phyloP scores from a whole-genome alignment of 2,113 vertebrate genomes.

The Carassius auratus region DNA sequence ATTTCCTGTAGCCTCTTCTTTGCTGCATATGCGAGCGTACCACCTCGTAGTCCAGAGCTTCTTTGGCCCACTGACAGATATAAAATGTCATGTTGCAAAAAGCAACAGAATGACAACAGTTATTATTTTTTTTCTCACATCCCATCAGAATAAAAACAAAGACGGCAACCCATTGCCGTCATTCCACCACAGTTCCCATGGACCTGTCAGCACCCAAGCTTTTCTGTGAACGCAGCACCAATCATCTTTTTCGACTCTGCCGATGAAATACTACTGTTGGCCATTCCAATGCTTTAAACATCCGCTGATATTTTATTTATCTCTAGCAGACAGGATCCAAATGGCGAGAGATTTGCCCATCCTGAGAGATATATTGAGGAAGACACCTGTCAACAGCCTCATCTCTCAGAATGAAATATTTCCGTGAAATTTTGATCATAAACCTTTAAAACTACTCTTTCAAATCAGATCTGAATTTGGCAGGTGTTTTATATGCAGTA shows the following conservation, averaged over 20 bases:
- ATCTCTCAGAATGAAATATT: constrained; percentile 34
- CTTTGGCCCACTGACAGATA: constrained; percentile 9
- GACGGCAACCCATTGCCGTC: neutral
- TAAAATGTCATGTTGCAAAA: constrained; percentile 24
- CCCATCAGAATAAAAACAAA: neutral
- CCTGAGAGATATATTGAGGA: constrained; percentile 34
- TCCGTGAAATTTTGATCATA: constrained; percentile 37
- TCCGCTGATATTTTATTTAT: constrained; percentile 56
- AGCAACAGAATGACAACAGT: constrained; percentile 12
- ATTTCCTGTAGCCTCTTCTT: neutral
- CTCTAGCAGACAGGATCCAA: constrained; percentile 48
- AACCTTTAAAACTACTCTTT: constrained; percentile 43
- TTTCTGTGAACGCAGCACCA: constrained; percentile 24
- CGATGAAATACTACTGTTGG: constrained; percentile 35
- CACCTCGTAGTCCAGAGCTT: neutral
- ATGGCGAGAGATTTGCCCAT: constrained; percentile 41
- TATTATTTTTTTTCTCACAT: constrained; percentile 7
- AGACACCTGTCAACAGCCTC: constrained; percentile 54
- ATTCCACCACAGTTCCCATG: neutral
- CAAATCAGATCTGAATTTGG: constrained; percentile 9
- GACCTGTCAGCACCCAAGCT: constrained; percentile 36
- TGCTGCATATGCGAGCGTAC: neutral
- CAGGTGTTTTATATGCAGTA: constrained; percentile 8
- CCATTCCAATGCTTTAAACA: constrained; percentile 48
- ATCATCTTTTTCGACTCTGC: constrained; percentile 10